These are phyloP conservation scores for Scylla paramamosain DNA, from an alignment of 1,140 invertebrate genomes.

Conservation along the genomic window DNA sequence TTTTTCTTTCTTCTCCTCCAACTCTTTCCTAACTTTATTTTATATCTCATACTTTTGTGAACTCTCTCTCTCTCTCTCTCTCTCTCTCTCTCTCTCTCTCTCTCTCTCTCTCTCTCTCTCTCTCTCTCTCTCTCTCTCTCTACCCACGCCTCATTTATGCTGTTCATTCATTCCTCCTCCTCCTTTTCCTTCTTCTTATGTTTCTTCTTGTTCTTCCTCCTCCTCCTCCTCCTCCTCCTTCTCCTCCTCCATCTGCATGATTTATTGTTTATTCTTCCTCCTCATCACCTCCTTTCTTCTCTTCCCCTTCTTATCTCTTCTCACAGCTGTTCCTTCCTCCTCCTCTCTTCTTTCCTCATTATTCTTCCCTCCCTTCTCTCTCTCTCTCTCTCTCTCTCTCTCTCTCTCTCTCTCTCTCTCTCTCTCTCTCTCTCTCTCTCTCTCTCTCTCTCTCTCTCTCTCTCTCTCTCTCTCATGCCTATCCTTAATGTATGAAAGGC, in stretches of 20 bases:
- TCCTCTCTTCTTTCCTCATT: not conserved
- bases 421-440: not conserved
- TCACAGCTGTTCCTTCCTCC: not conserved
- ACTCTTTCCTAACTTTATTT: not conserved
- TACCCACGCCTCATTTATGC: not conserved
- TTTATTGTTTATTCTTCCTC: not conserved
- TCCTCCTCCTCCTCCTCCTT: not conserved
- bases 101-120: not conserved
- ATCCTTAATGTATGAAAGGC: not conserved
- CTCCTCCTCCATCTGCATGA: not conserved
- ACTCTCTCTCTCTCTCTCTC: not conserved
- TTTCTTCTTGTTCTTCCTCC: not conserved
- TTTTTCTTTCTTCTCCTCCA: not conserved
- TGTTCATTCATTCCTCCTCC: not conserved
- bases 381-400: not conserved
- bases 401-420: slow-evolving; percentile 21
- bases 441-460: not conserved
- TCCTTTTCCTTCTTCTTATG: not conserved
- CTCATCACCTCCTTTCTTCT: not conserved
- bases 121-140: not conserved
- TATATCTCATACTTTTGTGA: no score
- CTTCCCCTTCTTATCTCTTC: not conserved
- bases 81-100: no score
- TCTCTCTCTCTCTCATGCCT: not conserved
- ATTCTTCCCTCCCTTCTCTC: not conserved